Evolutionary conservation across 1,140 invertebrate genomes (phyloP).

Genomic region (Pissodes strobi): DNA sequence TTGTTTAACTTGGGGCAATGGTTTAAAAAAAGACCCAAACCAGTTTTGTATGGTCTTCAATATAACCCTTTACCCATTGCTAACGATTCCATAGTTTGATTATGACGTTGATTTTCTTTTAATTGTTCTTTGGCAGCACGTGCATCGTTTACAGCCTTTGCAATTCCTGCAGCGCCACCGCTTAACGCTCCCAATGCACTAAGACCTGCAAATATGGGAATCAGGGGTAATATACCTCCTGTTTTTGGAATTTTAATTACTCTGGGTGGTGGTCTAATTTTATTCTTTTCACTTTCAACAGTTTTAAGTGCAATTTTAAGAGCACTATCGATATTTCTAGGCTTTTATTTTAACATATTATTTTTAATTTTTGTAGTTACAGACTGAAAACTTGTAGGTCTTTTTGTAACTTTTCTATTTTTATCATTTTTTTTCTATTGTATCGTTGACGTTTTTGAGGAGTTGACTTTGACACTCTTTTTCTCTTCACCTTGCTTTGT

Average conservation of each 20-base stretch:
- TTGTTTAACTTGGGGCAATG: neutral
- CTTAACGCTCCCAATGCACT: slow-evolving; percentile 47
- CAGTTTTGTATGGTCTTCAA: too few relatives aligned
- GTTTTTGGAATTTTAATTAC: slow-evolving; percentile 49
- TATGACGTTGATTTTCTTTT: slow-evolving; percentile 45
- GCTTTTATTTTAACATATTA: too few relatives aligned
- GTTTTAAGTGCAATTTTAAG: slow-evolving; percentile 16
- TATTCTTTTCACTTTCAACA: neutral
- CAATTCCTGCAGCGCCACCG: too few relatives aligned
- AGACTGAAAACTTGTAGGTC: too few relatives aligned
- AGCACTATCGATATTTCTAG: neutral
- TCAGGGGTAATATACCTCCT: slow-evolving; percentile 46
- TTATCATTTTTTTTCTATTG: too few relatives aligned
- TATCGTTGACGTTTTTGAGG: too few relatives aligned
- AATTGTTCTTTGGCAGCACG: slow-evolving; percentile 36
- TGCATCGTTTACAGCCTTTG: slow-evolving; percentile 38
- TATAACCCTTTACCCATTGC: slow-evolving; percentile 37
- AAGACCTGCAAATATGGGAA: slow-evolving; percentile 52
- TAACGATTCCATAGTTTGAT: slow-evolving; percentile 45
- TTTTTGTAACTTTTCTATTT: too few relatives aligned
- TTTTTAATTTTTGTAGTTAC: too few relatives aligned
- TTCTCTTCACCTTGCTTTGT: too few relatives aligned
- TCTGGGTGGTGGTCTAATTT: slow-evolving; percentile 30
- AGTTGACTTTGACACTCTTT: too few relatives aligned
- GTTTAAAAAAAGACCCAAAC: too few relatives aligned